These are phyloP conservation scores for Podarcis siculus DNA, from an alignment of 2,797 vertebrate species.

Conservation along the genomic window DNA sequence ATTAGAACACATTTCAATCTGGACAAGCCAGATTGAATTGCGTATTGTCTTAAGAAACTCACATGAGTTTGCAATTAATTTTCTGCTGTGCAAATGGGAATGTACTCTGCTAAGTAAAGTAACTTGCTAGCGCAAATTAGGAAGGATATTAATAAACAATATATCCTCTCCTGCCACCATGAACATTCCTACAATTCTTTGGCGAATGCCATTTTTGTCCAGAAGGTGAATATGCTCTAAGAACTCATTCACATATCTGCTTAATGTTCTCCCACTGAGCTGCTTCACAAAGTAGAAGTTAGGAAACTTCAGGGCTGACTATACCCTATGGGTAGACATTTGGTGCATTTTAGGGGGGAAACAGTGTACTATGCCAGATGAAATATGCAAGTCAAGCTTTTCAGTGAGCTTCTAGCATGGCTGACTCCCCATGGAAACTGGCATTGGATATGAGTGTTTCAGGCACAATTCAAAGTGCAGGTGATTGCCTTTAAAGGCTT, in stretches of 20 bases:
- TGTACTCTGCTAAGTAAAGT: too few species aligned
- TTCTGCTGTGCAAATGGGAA: too few species aligned
- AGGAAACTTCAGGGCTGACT: not conserved
- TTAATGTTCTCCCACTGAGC: not conserved
- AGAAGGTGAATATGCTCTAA: not conserved
- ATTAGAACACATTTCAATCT: too few species aligned
- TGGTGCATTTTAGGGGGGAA: not conserved
- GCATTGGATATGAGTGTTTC: not conserved
- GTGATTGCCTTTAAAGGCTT: too few species aligned
- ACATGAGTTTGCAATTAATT: too few species aligned
- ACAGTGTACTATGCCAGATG: not conserved
- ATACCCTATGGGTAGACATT: not conserved
- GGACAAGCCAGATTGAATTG: too few species aligned
- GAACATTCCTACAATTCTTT: not conserved
- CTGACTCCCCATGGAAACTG: not conserved
- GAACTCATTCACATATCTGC: not conserved
- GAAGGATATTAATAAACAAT: too few species aligned
- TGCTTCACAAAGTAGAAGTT: too few species aligned
- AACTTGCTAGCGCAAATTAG: too few species aligned
- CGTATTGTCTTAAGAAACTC: too few species aligned
- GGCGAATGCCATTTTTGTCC: not conserved
- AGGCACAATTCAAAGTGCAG: too few species aligned
- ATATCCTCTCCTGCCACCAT: too few species aligned
- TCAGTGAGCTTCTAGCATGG: not conserved
- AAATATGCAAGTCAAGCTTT: not conserved